Conservation (phyloP, 2,888 invertebrate species). For the Theretra japonica region DNA sequence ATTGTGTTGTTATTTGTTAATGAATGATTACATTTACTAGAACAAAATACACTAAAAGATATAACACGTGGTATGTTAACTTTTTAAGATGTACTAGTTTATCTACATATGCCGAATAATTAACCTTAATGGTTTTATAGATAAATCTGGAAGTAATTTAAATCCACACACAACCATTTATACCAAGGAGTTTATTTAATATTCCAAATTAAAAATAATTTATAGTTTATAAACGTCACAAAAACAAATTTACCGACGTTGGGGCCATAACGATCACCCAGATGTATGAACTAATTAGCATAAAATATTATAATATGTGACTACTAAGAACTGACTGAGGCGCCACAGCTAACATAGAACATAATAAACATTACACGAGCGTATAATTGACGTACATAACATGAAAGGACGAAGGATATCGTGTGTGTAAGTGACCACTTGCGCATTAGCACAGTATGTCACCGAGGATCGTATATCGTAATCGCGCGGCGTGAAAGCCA, state of each 20-base stretch:
- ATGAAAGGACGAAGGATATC: constrained; percentile 54
- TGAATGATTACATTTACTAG: too few species aligned
- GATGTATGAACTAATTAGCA: not conserved
- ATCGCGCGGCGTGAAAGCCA: constrained; percentile 76
- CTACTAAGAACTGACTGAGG: not conserved
- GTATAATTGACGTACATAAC: constrained; percentile 12
- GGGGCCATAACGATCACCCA: not conserved
- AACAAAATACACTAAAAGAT: too few species aligned
- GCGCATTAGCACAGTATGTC: constrained; percentile 65
- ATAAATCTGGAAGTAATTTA: not conserved
- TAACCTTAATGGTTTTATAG: constrained; percentile 8
- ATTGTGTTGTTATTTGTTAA: too few species aligned
- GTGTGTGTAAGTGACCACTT: constrained; percentile 44
- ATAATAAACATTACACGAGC: constrained; percentile 5
- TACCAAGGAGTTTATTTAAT: not conserved
- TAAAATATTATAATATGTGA: not conserved
- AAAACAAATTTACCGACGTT: not conserved
- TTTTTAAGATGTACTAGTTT: not conserved
- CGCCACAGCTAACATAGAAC: not conserved
- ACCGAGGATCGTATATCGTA: constrained; percentile 67
- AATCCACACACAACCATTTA: not conserved
- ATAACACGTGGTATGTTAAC: not conserved
- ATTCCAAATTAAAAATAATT: not conserved
- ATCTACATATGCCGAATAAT: not conserved
- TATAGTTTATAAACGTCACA: not conserved